Base-by-base conservation (phyloP, 2,888 invertebrate species). In the Pristionchus entomophagus region DNA sequence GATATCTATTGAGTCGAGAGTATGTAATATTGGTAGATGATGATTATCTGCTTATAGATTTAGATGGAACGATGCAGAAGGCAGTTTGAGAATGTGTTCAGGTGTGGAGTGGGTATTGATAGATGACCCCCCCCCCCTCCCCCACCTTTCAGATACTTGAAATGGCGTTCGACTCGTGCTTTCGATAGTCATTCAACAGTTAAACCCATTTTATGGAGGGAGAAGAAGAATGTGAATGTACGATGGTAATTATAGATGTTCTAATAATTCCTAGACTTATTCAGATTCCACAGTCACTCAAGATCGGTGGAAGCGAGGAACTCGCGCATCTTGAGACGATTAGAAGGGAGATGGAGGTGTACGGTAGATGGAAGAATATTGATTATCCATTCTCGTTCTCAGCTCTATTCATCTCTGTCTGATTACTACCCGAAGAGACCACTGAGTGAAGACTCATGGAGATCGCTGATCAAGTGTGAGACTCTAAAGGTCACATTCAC, bases 61-160 rank as follows among this genome's bases (percentile, higher is more conserved):
- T 14, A 73, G 32, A 80, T 80, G 49, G 51, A 80, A 41, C 78
- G 51, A 51, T 49, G 29, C 29, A 1, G 78, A 80, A 49, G 78
- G 78, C 78, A 80, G 51, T 38, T 80, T 80, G 51, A 80, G 78
- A 80, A 80, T 80, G 78, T 51, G 22, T 80, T 51, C 51, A 51
- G 78, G 78, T 80, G 4, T 19, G 35, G 35, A 49, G 5, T 10
- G 26, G 45, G 38, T 8, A 65, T 65, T 26, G 32, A 6, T 14
- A 4, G 53, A 53, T 53, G 53, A 53, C 22, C 19, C 53, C 14
- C 14, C 22, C 53, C 51, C 51, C 2, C 19, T 51, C 51, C n/a
- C n/a, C n/a, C n/a, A n/a, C 14, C 32, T 14, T 22, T 62, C n/a
- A 83, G 83, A 35, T 83, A 62, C 62, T 12, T 45, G 14, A 83